A percentile compares a stretch with the other conserved stretches of the same genome.
These are phyloP conservation scores for Percopsis transmontana DNA, from an alignment of 2,113 vertebrate species.

Conservation along the genomic window DNA sequence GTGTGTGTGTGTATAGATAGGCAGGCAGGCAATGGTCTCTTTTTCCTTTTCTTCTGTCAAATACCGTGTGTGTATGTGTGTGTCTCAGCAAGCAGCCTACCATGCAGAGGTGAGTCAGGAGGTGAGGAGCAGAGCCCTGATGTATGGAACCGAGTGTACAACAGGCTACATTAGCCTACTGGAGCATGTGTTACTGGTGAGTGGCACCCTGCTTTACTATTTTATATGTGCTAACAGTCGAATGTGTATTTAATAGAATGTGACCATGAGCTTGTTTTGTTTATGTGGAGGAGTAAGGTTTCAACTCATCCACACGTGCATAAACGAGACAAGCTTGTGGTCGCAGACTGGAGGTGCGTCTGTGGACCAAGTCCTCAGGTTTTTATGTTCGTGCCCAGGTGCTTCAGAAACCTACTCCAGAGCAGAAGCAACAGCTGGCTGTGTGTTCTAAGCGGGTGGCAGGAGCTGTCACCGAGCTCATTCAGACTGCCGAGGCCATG, in stretches of 20 bases:
- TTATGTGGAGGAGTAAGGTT: too few relatives aligned
- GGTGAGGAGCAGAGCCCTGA: slow-evolving; percentile 85
- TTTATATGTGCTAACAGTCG: neutral
- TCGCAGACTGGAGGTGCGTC: neutral
- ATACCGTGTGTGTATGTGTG: slow-evolving; percentile 8
- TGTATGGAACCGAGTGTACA: slow-evolving; percentile 89
- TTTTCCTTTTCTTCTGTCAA: neutral
- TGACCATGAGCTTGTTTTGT: too few relatives aligned
- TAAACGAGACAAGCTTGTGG: too few relatives aligned
- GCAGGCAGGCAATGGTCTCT: neutral
- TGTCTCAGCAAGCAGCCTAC: slow-evolving; percentile 89
- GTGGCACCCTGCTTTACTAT: neutral
- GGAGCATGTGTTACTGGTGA: slow-evolving; percentile 91
- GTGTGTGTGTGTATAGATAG: slow-evolving; percentile 13
- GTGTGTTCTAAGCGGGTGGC: slow-evolving; percentile 91
- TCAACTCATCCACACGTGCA: too few relatives aligned
- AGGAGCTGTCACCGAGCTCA: slow-evolving; percentile 92
- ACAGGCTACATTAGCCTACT: slow-evolving; percentile 90
- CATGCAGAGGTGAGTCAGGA: slow-evolving; percentile 89
- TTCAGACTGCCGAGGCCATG: slow-evolving; percentile 96
- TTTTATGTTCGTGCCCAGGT: slow-evolving; percentile 73
- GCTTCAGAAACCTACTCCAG: slow-evolving; percentile 88
- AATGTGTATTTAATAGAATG: too few relatives aligned
- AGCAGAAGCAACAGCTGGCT: slow-evolving; percentile 90
- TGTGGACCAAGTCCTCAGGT: neutral